Conservation (phyloP, 2,888 invertebrate species). For the Odontothrips loti region DNA sequence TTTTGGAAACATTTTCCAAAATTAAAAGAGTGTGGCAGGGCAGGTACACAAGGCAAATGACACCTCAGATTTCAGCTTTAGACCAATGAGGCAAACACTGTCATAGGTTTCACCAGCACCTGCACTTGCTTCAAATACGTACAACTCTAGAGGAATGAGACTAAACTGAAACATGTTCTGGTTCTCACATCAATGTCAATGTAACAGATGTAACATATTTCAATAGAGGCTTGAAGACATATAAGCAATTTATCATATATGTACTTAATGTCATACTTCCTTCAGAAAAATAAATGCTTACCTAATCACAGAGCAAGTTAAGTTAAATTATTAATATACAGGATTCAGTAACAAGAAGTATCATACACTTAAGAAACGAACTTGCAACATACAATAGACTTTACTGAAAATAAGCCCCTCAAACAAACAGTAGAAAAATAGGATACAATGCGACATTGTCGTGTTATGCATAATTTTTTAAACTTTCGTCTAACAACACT, state of each 20-base stretch:
- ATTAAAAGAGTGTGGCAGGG: too few species aligned
- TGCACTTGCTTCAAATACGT: not conserved
- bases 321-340: not conserved
- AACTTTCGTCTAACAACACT: not conserved
- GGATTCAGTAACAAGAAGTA: conserved; percentile 22
- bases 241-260: not conserved
- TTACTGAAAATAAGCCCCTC: conserved; percentile 8
- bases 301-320: conserved; percentile 26
- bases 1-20: too few species aligned
- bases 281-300: conserved; percentile 20
- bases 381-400: conserved; percentile 25
- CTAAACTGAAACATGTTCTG: not conserved
- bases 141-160: not conserved
- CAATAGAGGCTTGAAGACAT: not conserved
- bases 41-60: too few species aligned
- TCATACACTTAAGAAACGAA: not conserved
- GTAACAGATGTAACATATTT: not conserved
- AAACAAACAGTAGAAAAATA: conserved; percentile 24
- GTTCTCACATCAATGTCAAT: not conserved
- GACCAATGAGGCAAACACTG: too few species aligned
- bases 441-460: conserved; percentile 7
- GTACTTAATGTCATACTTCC: not conserved
- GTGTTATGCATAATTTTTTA: not conserved
- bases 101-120: not conserved
- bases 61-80: too few species aligned